phyloP scores from a whole-genome alignment of 2,888 invertebrate genomes.

The Amphipyra tragopoginis region DNA sequence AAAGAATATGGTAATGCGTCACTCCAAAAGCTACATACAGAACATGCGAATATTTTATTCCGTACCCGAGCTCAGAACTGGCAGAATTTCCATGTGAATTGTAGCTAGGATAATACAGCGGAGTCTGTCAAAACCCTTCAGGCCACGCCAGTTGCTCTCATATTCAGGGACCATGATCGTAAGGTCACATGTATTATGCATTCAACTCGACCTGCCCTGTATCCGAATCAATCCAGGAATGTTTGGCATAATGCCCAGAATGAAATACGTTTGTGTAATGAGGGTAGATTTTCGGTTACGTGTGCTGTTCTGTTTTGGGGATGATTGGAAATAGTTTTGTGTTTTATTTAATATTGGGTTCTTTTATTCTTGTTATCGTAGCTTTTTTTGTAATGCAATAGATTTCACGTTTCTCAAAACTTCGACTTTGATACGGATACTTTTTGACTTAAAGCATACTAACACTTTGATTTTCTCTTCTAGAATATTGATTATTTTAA shows the following conservation, averaged over 20 bases:
- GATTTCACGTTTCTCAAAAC: too few relatives aligned
- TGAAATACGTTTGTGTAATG: constrained; percentile 75
- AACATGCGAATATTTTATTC: constrained; percentile 60
- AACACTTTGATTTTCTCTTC: too few relatives aligned
- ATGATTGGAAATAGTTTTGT: constrained; percentile 54
- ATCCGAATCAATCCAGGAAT: constrained; percentile 80
- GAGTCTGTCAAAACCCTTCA: constrained; percentile 70
- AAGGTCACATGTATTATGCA: constrained; percentile 84
- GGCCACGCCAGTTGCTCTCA: constrained; percentile 63
- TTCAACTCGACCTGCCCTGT: constrained; percentile 72
- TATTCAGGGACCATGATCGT: constrained; percentile 70
- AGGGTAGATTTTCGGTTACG: constrained; percentile 60
- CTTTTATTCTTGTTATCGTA: background rate
- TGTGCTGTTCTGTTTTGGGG: constrained; percentile 42
- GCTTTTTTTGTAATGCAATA: too few relatives aligned
- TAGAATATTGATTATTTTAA: too few relatives aligned
- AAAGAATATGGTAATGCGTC: constrained; percentile 59
- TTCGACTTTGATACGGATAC: too few relatives aligned
- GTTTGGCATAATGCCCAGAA: constrained; percentile 72
- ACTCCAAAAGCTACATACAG: constrained; percentile 45
- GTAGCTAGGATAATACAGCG: constrained; percentile 67
- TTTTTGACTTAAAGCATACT: too few relatives aligned
- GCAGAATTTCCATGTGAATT: constrained; percentile 73
- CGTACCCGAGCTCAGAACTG: constrained; percentile 51
- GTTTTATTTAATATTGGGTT: constrained; percentile 23